Conservation (phyloP, 2,797 vertebrate species). For the Enteromius argenteus region DNA sequence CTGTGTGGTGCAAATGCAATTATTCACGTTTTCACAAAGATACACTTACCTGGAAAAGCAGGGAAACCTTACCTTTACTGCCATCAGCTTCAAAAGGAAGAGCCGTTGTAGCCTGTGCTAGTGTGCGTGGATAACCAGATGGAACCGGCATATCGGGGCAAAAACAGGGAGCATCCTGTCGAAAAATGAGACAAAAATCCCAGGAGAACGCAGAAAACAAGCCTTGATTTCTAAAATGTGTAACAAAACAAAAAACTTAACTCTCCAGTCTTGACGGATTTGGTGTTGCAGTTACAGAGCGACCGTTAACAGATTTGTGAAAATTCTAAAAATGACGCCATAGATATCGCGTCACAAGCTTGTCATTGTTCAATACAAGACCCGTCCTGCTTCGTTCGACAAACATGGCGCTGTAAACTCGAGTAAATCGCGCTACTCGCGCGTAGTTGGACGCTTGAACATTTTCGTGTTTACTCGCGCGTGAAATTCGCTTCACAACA, state of each 20-base stretch:
- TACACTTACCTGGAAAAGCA: background rate
- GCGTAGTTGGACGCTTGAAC: no score
- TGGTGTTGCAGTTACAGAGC: background rate
- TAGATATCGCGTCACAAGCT: no score
- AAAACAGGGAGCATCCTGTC: background rate
- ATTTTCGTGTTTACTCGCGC: no score
- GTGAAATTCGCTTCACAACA: no score
- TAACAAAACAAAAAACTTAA: background rate
- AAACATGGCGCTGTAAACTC: no score
- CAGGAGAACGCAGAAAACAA: background rate
- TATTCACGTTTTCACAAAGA: background rate
- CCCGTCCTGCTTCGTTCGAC: no score
- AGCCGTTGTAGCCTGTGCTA: background rate
- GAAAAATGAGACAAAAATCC: background rate
- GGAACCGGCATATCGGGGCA: background rate
- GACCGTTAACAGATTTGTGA: background rate
- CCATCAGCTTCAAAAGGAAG: background rate
- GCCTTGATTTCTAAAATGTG: background rate
- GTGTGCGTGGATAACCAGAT: background rate
- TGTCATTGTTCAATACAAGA: no score
- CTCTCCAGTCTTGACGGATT: background rate
- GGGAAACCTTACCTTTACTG: background rate
- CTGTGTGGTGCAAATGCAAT: background rate
- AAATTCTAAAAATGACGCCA: background rate
- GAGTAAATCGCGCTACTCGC: no score